Evolutionary conservation across 2,797 vertebrate species (phyloP).

Genomic region (Tadarida brasiliensis): DNA sequence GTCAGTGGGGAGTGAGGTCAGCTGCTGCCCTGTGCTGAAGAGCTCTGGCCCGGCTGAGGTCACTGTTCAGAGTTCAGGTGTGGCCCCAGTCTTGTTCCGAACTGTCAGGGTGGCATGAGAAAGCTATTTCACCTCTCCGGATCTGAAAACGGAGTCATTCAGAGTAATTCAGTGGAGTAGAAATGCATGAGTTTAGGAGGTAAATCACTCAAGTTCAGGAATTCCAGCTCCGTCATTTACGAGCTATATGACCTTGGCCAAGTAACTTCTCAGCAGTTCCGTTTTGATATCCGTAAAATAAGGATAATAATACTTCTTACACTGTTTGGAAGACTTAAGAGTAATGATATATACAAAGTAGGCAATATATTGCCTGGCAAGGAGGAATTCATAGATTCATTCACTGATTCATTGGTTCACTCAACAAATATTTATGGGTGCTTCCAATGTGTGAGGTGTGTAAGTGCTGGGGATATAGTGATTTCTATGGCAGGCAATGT

Average conservation of each 20-base stretch:
- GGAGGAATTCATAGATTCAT: not conserved
- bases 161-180: not conserved
- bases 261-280: constrained; percentile 12
- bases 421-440: not conserved
- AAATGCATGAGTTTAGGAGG: not conserved
- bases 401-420: not conserved
- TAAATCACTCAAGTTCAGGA: not conserved
- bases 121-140: not conserved
- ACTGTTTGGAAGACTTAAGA: constrained; percentile 27
- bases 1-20: not conserved
- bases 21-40: not conserved
- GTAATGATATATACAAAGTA: not conserved
- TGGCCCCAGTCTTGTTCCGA: not conserved
- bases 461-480: not conserved
- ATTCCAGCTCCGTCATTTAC: not conserved
- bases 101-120: not conserved
- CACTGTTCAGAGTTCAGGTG: not conserved
- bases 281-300: not conserved
- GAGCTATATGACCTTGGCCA: not conserved
- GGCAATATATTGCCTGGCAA: not conserved
- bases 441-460: not conserved
- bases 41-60: not conserved
- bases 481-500: not conserved
- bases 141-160: not conserved
- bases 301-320: not conserved